These are phyloP conservation scores for Bombus consobrinus DNA, from an alignment of 1,140 invertebrate genomes.

Conservation along the genomic window DNA sequence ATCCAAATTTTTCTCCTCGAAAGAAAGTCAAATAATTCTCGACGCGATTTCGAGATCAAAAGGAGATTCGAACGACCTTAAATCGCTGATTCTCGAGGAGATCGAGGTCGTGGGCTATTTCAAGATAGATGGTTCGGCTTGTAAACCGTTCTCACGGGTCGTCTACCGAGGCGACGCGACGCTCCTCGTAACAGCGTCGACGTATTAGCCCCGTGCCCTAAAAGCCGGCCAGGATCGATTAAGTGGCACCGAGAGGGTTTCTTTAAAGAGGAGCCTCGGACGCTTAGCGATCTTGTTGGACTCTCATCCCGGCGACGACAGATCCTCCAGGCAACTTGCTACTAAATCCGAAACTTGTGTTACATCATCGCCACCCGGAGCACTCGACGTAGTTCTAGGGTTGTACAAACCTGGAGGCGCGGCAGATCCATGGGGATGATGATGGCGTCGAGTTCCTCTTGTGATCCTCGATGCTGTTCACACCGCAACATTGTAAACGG, in stretches of 20 bases:
- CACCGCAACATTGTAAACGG: conserved; percentile 52
- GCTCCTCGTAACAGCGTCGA: conserved; percentile 9
- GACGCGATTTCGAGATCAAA: not conserved
- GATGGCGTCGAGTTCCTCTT: conserved; percentile 19
- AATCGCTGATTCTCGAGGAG: conserved; percentile 18
- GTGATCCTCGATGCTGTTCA: conserved; percentile 41
- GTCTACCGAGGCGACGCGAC: not conserved
- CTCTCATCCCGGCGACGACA: conserved; percentile 52
- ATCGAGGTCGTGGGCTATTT: not conserved
- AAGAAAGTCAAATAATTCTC: not conserved
- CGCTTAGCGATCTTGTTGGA: conserved; percentile 64
- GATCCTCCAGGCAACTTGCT: conserved; percentile 58
- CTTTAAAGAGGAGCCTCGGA: conserved; percentile 64
- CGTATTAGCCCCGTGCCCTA: conserved; percentile 36
- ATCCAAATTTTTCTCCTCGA: no score
- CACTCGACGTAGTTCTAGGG: conserved; percentile 52
- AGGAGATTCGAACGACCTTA: not conserved
- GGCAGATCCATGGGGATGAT: conserved; percentile 25
- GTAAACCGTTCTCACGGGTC: conserved; percentile 30
- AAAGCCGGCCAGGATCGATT: conserved; percentile 63
- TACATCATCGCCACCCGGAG: conserved; percentile 38
- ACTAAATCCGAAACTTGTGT: conserved; percentile 64
- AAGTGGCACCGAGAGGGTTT: conserved; percentile 65
- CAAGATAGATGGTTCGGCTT: conserved; percentile 49
- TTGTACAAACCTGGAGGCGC: conserved; percentile 38